A percentile compares a stretch with the other conserved stretches of the same genome.
Conservation (phyloP, 2,797 vertebrate species). For the Meriones psammophilus region DNA sequence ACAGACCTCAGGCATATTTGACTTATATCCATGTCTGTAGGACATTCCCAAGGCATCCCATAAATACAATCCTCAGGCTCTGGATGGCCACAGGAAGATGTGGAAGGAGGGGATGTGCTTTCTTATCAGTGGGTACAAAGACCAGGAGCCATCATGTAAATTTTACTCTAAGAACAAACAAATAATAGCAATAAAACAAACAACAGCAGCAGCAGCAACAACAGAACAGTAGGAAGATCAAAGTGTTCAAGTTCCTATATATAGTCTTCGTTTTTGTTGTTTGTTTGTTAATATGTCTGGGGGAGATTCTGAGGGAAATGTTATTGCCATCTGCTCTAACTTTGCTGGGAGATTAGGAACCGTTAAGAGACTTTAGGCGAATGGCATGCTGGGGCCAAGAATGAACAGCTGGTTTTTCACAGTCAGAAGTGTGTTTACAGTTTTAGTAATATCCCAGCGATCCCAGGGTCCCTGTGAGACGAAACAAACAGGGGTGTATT, state of each 20-base stretch:
- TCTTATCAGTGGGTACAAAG: not conserved
- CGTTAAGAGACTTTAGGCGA: not conserved
- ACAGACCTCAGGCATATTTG: not conserved
- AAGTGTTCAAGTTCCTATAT: not conserved
- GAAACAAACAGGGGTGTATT: not conserved
- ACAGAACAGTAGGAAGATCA: constrained; percentile 9
- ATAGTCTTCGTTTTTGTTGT: not conserved
- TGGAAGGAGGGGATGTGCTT: not conserved
- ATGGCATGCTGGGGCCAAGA: not conserved
- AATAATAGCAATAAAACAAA: not conserved
- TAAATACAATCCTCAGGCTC: fast-evolving
- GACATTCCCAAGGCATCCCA: fast-evolving
- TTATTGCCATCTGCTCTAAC: not conserved
- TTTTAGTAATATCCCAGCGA: not conserved
- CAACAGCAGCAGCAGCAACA: not conserved
- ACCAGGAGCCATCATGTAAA: not conserved
- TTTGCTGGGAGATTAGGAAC: not conserved
- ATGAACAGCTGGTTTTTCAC: not conserved
- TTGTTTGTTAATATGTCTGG: not conserved
- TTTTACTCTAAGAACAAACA: not conserved
- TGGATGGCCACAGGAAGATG: not conserved
- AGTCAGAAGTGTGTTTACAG: not conserved
- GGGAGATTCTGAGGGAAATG: not conserved
- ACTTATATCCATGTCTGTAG: not conserved
- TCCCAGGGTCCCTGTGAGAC: not conserved